Evolutionary conservation across 2,888 invertebrate species (phyloP).

Genomic region (Papilio demoleus): DNA sequence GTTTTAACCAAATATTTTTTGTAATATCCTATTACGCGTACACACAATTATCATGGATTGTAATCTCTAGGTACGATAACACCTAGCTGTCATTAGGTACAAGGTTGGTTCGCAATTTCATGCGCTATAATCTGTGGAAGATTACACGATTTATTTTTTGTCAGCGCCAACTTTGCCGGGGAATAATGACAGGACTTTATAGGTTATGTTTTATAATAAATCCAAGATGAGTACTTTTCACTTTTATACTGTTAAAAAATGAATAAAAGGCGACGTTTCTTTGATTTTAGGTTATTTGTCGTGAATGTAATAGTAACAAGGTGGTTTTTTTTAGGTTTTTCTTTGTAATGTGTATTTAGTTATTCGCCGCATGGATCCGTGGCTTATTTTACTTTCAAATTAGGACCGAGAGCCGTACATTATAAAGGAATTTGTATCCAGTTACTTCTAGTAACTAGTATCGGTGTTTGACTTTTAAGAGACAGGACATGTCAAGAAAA

Average conservation of each 20-base stretch:
- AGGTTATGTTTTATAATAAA: background rate
- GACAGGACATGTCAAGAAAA: background rate
- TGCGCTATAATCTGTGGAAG: slow-evolving; percentile 34
- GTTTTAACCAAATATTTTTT: background rate
- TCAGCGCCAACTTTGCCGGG: background rate
- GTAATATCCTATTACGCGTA: slow-evolving; percentile 25
- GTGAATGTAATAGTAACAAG: background rate
- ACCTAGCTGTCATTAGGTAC: slow-evolving; percentile 36
- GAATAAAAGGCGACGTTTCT: background rate
- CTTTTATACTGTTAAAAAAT: background rate
- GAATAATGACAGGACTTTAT: slow-evolving; percentile 5
- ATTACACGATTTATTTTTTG: slow-evolving; percentile 29
- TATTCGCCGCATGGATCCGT: slow-evolving; percentile 12
- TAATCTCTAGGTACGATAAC: slow-evolving; percentile 37
- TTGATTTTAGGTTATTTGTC: background rate
- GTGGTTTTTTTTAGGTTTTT: background rate
- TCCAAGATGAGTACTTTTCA: background rate
- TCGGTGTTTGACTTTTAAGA: background rate
- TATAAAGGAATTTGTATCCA: slow-evolving; percentile 34
- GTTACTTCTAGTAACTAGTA: slow-evolving; percentile 32
- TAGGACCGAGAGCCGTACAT: slow-evolving; percentile 21
- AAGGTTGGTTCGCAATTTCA: slow-evolving; percentile 39
- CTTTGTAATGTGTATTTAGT: background rate
- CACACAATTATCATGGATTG: slow-evolving; percentile 30
- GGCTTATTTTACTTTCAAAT: slow-evolving; percentile 34